These are phyloP conservation scores for Paracanthobrama guichenoti DNA, from an alignment of 2,113 vertebrate genomes.

Conservation along the genomic window DNA sequence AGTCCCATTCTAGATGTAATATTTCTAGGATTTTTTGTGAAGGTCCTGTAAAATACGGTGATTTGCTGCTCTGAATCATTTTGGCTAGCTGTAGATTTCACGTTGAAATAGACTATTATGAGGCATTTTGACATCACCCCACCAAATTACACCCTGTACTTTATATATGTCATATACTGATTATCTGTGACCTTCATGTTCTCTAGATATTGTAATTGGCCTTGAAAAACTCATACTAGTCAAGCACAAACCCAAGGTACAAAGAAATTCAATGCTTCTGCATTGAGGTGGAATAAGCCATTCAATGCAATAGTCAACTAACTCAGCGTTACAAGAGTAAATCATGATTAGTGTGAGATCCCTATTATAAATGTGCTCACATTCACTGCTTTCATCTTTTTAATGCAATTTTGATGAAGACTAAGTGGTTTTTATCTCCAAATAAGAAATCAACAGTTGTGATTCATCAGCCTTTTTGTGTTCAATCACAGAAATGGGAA, in stretches of 20 bases:
- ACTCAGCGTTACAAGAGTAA: slow-evolving; percentile 9
- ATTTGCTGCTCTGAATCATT: too few species aligned
- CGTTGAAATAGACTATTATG: too few species aligned
- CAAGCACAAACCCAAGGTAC: not conserved
- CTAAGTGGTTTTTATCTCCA: slow-evolving; percentile 35
- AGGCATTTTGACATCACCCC: too few species aligned
- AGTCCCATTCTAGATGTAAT: too few species aligned
- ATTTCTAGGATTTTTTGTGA: too few species aligned
- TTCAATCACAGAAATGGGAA: slow-evolving; percentile 47
- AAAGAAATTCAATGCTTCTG: not conserved
- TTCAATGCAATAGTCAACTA: not conserved
- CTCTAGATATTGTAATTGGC: not conserved
- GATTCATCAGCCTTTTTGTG: slow-evolving; percentile 32
- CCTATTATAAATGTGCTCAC: not conserved
- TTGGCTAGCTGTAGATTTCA: too few species aligned
- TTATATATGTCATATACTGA: too few species aligned
- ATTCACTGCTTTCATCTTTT: slow-evolving; percentile 34
- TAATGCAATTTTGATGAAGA: slow-evolving; percentile 37
- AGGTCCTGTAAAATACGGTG: too few species aligned
- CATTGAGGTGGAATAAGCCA: not conserved
- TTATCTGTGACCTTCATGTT: not conserved
- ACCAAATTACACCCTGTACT: too few species aligned
- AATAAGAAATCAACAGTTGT: slow-evolving; percentile 43
- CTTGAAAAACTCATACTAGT: not conserved
- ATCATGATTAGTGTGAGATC: not conserved